Percentiles rank a stretch among this genome's conserved stretches.
Conservation (phyloP, 2,113 vertebrate species). For the Numenius arquata region DNA sequence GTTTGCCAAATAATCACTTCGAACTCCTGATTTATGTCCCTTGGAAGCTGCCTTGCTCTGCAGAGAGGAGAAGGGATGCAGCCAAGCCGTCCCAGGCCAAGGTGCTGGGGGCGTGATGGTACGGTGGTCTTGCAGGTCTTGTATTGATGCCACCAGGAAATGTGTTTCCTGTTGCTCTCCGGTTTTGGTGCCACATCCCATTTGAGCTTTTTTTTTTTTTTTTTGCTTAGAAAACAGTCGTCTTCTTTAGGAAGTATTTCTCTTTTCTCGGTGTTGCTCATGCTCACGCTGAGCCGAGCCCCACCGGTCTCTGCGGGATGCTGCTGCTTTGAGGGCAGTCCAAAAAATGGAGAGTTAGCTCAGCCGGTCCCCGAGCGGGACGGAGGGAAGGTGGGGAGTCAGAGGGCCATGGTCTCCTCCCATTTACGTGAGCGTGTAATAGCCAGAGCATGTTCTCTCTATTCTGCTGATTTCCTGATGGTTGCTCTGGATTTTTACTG, state of each 20-base stretch:
- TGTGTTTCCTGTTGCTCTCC: not conserved
- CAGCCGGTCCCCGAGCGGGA: accelerated
- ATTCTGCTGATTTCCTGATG: not conserved
- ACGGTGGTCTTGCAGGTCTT: not conserved
- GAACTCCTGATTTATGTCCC: not conserved
- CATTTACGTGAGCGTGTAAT: accelerated
- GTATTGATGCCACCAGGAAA: not conserved
- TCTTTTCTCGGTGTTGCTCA: not conserved
- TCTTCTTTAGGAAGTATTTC: not conserved
- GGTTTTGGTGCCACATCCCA: not conserved
- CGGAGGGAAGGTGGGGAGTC: not conserved
- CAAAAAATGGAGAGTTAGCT: not conserved
- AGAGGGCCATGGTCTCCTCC: not conserved
- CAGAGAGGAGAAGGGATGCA: not conserved
- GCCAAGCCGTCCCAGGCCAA: not conserved
- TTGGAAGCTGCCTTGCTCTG: not conserved
- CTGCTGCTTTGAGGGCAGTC: not conserved
- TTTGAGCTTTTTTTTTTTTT: not conserved
- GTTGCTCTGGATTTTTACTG: not conserved
- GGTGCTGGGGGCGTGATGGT: not conserved
- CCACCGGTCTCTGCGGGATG: not conserved
- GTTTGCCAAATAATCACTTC: not conserved
- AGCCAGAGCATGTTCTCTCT: not conserved
- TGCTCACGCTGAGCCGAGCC: not conserved
- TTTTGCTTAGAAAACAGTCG: not conserved